Percentiles rank a stretch among this genome's conserved stretches.
These are phyloP conservation scores for Acleris cristana DNA, from an alignment of 2,888 invertebrate species.

Conservation along the genomic window DNA sequence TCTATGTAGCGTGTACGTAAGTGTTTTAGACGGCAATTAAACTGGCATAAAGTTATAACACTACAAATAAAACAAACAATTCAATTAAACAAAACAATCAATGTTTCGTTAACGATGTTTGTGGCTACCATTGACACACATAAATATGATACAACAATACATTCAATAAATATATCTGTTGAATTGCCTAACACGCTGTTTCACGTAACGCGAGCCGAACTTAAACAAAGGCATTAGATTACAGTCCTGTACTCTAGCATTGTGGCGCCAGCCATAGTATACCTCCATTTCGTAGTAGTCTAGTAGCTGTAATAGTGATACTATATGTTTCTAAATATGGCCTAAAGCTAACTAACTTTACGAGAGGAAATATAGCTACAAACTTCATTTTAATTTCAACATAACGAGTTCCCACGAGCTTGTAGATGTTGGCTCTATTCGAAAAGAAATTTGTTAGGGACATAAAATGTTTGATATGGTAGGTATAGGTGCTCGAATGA, in stretches of 20 bases:
- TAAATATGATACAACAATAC: constrained; percentile 4
- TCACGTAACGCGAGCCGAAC: constrained; percentile 34
- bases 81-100: constrained; percentile 26
- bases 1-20: no score
- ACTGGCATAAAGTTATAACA: background rate
- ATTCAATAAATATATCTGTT: constrained; percentile 13
- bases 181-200: constrained; percentile 25
- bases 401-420: constrained; percentile 21
- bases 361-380: background rate
- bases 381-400: constrained; percentile 1
- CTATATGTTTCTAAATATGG: constrained; percentile 1
- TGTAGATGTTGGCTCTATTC: background rate
- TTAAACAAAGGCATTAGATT: constrained; percentile 44
- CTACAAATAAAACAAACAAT: constrained; percentile 24
- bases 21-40: no score
- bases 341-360: background rate
- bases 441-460: constrained; percentile 19
- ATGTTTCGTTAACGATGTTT: constrained; percentile 18
- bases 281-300: background rate
- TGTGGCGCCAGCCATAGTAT: constrained; percentile 24
- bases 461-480: constrained; percentile 5
- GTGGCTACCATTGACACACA: constrained; percentile 33
- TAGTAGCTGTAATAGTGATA: background rate
- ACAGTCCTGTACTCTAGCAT: constrained; percentile 30
- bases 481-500: background rate